Percentiles rank a stretch among this genome's conserved stretches.
Evolutionary conservation across 2,113 vertebrate species (phyloP).

Genomic region (Herpailurus yagouaroundi): DNA sequence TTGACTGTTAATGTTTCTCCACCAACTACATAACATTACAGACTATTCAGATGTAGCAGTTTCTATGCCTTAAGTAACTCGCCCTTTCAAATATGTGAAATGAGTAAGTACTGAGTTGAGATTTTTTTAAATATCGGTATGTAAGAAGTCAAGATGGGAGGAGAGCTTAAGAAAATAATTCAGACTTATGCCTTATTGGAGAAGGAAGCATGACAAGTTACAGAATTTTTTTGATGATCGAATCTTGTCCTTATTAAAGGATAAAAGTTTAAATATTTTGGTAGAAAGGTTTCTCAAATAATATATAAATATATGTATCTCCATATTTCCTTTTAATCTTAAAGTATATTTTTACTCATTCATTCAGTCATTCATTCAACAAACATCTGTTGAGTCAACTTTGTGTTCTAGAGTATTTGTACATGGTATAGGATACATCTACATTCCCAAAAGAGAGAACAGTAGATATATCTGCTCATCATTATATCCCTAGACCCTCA

Average conservation of each 20-base stretch:
- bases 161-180: not conserved
- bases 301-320: not conserved
- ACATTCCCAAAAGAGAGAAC: not conserved
- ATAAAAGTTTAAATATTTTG: not conserved
- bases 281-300: not conserved
- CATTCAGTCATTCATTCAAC: not conserved
- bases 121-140: not conserved
- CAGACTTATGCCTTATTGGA: not conserved
- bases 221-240: not conserved
- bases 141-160: not conserved
- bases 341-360: not conserved
- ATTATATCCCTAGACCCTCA: not conserved
- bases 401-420: not conserved
- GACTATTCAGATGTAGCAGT: not conserved
- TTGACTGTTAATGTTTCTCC: not conserved
- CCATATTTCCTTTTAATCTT: not conserved
- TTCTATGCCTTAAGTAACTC: not conserved
- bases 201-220: not conserved
- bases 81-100: not conserved
- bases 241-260: constrained; percentile 20
- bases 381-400: not conserved
- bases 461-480: not conserved
- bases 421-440: not conserved
- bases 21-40: not conserved
- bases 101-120: not conserved